phyloP scores from a whole-genome alignment of 2,888 invertebrate genomes.

The Alsophila aescularia region DNA sequence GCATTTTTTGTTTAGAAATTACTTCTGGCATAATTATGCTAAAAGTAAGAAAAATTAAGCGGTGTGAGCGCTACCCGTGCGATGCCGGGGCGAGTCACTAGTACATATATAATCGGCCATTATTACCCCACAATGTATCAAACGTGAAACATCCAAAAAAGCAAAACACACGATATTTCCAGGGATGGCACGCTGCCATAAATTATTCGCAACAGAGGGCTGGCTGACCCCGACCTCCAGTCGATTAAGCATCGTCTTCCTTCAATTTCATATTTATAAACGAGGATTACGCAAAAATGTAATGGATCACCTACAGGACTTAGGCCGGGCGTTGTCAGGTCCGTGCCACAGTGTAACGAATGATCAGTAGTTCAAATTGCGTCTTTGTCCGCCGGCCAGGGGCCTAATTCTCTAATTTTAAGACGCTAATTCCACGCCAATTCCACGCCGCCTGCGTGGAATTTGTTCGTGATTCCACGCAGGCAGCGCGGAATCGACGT shows the following conservation, averaged over 20 bases:
- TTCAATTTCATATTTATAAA: conserved; percentile 85
- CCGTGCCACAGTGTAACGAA: conserved; percentile 10
- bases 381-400: too few relatives aligned
- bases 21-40: too few relatives aligned
- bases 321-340: conserved; percentile 60
- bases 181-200: conserved; percentile 65
- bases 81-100: too few relatives aligned
- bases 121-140: neutral
- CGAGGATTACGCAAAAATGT: conserved; percentile 84
- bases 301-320: conserved; percentile 84
- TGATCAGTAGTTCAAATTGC: neutral
- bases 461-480: too few relatives aligned
- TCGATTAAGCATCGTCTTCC: conserved; percentile 84
- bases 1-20: too few relatives aligned
- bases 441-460: too few relatives aligned
- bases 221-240: conserved; percentile 80
- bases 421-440: too few relatives aligned
- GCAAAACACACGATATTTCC: conserved; percentile 42
- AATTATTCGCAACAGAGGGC: conserved; percentile 70
- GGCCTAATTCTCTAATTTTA: too few relatives aligned
- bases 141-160: conserved; percentile 22
- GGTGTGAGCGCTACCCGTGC: too few relatives aligned
- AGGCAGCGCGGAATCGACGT: too few relatives aligned
- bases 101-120: neutral
- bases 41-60: too few relatives aligned